Base-by-base conservation (phyloP, 2,797 vertebrate genomes). In the Falco cherrug region DNA sequence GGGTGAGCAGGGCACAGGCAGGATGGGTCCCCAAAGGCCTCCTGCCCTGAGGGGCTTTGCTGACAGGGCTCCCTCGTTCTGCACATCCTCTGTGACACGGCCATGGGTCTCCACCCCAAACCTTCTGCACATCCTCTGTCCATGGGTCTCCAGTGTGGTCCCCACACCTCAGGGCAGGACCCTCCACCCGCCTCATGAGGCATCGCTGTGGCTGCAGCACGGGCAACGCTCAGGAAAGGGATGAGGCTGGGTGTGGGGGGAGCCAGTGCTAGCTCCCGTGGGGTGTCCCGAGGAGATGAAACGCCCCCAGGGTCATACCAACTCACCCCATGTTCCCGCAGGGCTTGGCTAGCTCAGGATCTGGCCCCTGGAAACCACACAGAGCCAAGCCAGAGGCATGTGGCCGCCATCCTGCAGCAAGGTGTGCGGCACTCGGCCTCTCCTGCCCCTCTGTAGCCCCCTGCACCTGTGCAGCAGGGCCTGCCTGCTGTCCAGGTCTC, bases 221-320 rank as follows among this genome's bases (percentile, higher is more conserved):
- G 0, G 26, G 33, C 0, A 9, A 22, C 47, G 39, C 60, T 53
- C 0, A 0, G 4, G 35, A 13, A 92, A 37, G 24, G 45, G n/a
- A 11, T 7, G 14, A 60, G 10, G 17, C 9, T 47, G 13, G 13
- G 1, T 9, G 16, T 5, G 2, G 45, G 19, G 12, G 16, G 11
- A 37, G 26, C 13, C 9, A 3, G 53, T 0, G 1, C 35, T 53
- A 51, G 15, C 33, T 80, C 22, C 74, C 13, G 3, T 5, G 19
- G 37, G 15, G 43, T 1, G 3, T 57, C 37, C 37, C 5, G 2
- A 0, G 5, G 26, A 53, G 59, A 25, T 57, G 8, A 54, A 26
- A 11, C 13, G 45, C 33, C 70, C 78, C 16, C 21, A 3, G 17
- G 6, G 13, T 43, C 0, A 0, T 39, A 26, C 41, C 64, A 57